Evolutionary conservation across 2,888 invertebrate species (phyloP), one percentile per base, ranked within the genome.

Genomic region (Neria commutata): DNA sequence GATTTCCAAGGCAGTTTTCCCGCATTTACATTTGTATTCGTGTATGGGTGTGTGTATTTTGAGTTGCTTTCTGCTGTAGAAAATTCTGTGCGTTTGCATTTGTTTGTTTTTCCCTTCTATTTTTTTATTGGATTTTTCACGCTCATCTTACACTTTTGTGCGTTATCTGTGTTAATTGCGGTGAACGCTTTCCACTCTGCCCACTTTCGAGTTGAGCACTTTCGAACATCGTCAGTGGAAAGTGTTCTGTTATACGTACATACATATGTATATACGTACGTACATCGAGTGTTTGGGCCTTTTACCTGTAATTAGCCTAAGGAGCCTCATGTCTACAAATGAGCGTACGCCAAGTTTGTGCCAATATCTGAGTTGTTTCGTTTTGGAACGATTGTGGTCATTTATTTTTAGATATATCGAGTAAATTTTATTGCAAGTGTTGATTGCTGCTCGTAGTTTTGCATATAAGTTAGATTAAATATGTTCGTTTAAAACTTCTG

Each of bases 101-200:
- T 29, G 6, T 6, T 29, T 29, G 29, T 58, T 53, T 57, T 51
- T 54, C 46, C 62, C 49, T 48, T 62, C 51, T 54, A 55, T 64
- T 56, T 60, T 58, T 55, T 51, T 26, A 49, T 54, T 58, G 56
- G 63, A 61, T 54, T 61, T 48, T n/a, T 57, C 61, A 50, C 54
- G 62, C 68, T 64, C 64, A 61, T 53, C 60, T 69, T 65, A 58
- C 64, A 64, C 64, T 64, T 67, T 56, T 49, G 56, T 51, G 56
- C 55, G 54, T 62, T 61, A 65, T 68, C 67, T 72, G 75, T 76
- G 77, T 76, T 76, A 77, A 76, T 76, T 77, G 76, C 75, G n/a
- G n/a, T n/a, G n/a, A n/a, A 29, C 50, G 54, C 29, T 47, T 56
- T 53, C 53, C 67, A 61, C 53, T 62, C 57, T 63, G 55, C 65